Conservation (phyloP, 37 sponge, comb jelly and placozoan genomes). For the Spongia lamella region DNA sequence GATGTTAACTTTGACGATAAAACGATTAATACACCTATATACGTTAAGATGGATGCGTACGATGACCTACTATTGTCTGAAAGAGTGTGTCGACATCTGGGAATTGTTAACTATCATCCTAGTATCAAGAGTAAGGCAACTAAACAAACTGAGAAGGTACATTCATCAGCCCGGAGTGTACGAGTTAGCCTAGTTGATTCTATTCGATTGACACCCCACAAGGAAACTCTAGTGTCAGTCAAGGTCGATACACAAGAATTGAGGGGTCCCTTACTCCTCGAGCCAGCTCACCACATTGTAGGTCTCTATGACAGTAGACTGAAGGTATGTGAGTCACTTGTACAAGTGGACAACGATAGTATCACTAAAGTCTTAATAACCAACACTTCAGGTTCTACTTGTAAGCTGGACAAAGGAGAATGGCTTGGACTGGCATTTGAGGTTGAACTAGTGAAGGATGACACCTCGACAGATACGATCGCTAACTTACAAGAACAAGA, state of each 20-base stretch:
- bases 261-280: too few species aligned
- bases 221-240: conserved; percentile 14
- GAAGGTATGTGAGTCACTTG: too few species aligned
- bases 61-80: conserved; percentile 56
- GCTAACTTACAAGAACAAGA: too few species aligned
- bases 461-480: too few species aligned
- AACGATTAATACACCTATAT: conserved; percentile 23
- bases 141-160: not conserved
- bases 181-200: conserved; percentile 19
- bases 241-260: not conserved
- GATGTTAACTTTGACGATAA: conserved; percentile 50
- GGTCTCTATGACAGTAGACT: too few species aligned
- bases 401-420: too few species aligned
- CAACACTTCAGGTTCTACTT: too few species aligned
- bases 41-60: conserved; percentile 52
- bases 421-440: too few species aligned
- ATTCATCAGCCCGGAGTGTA: conserved; percentile 8
- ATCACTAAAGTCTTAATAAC: too few species aligned
- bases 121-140: not conserved
- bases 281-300: too few species aligned
- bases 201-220: not conserved
- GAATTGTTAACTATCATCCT: conserved; percentile 36
- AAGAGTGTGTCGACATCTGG: conserved; percentile 53
- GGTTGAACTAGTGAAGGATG: too few species aligned
- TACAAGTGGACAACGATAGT: too few species aligned